These are phyloP conservation scores for Liodrosophila aerea DNA, from an alignment of 2,888 invertebrate genomes.

Conservation along the genomic window DNA sequence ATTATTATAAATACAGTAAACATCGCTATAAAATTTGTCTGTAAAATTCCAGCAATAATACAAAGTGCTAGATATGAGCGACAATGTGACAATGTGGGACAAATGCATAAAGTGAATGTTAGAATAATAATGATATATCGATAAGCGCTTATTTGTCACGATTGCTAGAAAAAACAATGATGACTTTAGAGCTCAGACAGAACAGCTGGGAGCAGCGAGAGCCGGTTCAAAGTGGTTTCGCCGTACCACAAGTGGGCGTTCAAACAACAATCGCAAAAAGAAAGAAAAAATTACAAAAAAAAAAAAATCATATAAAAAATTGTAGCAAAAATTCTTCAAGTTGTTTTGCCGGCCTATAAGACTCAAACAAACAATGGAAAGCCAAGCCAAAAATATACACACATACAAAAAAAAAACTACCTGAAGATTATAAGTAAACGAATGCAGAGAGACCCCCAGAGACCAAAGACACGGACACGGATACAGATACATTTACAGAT, in stretches of 20 bases:
- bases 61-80: too few relatives aligned
- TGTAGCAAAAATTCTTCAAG: slow-evolving; percentile 44
- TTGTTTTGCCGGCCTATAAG: slow-evolving; percentile 49
- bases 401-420: slow-evolving; percentile 50
- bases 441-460: slow-evolving; percentile 17
- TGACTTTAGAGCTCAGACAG: slow-evolving; percentile 21
- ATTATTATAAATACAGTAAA: too few relatives aligned
- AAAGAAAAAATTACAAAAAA: slow-evolving; percentile 2
- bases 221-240: slow-evolving; percentile 26
- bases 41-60: not conserved
- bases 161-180: slow-evolving; percentile 23
- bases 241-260: slow-evolving; percentile 30
- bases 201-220: slow-evolving; percentile 8
- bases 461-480: slow-evolving; percentile 3
- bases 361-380: slow-evolving; percentile 49
- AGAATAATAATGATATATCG: slow-evolving; percentile 42
- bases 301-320: slow-evolving; percentile 24
- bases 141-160: slow-evolving; percentile 54
- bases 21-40: not conserved
- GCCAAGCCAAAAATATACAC: slow-evolving; percentile 26
- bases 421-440: slow-evolving; percentile 45
- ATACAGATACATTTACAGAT: not conserved
- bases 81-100: too few relatives aligned
- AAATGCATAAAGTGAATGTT: slow-evolving; percentile 20
- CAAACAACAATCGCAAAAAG: not conserved